phyloP scores from a whole-genome alignment of 1,140 invertebrate genomes.

The Lordiphosa mommai region DNA sequence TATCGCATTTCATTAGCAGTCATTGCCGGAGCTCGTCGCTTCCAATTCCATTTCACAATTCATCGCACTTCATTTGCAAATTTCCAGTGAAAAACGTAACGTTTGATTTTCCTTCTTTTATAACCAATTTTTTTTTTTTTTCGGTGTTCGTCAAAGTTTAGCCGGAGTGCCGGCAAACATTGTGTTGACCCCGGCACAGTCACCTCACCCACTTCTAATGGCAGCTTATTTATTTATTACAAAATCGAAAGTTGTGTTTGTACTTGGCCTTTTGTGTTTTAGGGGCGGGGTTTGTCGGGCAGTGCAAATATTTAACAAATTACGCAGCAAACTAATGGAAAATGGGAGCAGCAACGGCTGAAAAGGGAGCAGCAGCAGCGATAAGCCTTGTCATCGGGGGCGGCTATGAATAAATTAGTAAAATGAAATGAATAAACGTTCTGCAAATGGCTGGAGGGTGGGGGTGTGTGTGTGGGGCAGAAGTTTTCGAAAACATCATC shows the following conservation, averaged over 20 bases:
- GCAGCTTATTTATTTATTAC: constrained; percentile 62
- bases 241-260: constrained; percentile 24
- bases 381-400: too few relatives aligned
- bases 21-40: constrained; percentile 2
- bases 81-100: constrained; percentile 1
- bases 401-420: too few relatives aligned
- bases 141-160: constrained; percentile 2
- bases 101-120: constrained; percentile 1
- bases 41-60: constrained; percentile 55
- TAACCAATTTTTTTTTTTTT: constrained; percentile 4
- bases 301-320: constrained; percentile 52
- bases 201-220: constrained; percentile 7
- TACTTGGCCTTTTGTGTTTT: constrained; percentile 27
- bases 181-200: too few relatives aligned
- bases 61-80: constrained; percentile 52
- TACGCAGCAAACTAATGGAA: constrained; percentile 5
- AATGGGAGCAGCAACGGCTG: too few relatives aligned
- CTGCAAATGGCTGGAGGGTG: too few relatives aligned
- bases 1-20: constrained; percentile 70
- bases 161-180: too few relatives aligned
- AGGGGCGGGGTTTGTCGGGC: not conserved
- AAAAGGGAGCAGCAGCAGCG: too few relatives aligned
- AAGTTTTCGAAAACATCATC: too few relatives aligned
- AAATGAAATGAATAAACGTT: too few relatives aligned
- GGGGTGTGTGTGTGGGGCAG: too few relatives aligned